Percentiles rank a stretch among this genome's conserved stretches.
phyloP scores from a whole-genome alignment of 1,140 invertebrate species.

The Agrilus planipennis region DNA sequence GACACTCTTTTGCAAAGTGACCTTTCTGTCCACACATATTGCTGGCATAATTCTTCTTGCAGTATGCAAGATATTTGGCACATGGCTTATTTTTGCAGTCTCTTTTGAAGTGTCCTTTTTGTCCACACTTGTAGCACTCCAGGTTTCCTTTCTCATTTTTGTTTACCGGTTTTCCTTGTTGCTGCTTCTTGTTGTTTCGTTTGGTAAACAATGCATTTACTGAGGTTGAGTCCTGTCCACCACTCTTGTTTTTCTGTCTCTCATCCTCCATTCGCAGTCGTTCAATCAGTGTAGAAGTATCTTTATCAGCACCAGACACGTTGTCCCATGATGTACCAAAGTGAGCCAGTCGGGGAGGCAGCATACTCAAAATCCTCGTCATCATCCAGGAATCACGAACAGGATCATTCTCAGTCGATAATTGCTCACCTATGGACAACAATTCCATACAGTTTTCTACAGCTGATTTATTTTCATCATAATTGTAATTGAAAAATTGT shows the following conservation, averaged over 20 bases:
- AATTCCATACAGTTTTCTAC: conserved; percentile 17
- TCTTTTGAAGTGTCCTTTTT: too few species aligned
- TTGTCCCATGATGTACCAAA: conserved; percentile 19
- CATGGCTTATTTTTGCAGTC: too few species aligned
- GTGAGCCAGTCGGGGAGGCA: conserved; percentile 14
- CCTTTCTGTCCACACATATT: conserved; percentile 13
- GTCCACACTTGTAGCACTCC: too few species aligned
- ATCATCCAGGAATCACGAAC: conserved; percentile 15
- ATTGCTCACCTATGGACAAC: conserved; percentile 11
- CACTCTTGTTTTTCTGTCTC: too few species aligned
- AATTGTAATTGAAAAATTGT: too few species aligned
- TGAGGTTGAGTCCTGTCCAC: too few species aligned
- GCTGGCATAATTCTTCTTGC: conserved; percentile 16
- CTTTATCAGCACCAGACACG: conserved; percentile 7
- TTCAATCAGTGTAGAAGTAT: conserved; percentile 11
- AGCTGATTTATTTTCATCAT: conserved; percentile 12
- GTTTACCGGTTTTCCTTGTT: conserved; percentile 13
- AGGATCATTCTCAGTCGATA: conserved; percentile 11
- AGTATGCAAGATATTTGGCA: conserved; percentile 18
- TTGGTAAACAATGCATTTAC: too few species aligned
- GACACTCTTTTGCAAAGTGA: too few species aligned
- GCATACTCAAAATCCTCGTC: too few species aligned
- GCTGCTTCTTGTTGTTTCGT: neutral
- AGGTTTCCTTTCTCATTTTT: too few species aligned
- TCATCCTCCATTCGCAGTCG: conserved; percentile 15